phyloP scores from a whole-genome alignment of 2,113 vertebrate species.

The Haemorhous mexicanus region DNA sequence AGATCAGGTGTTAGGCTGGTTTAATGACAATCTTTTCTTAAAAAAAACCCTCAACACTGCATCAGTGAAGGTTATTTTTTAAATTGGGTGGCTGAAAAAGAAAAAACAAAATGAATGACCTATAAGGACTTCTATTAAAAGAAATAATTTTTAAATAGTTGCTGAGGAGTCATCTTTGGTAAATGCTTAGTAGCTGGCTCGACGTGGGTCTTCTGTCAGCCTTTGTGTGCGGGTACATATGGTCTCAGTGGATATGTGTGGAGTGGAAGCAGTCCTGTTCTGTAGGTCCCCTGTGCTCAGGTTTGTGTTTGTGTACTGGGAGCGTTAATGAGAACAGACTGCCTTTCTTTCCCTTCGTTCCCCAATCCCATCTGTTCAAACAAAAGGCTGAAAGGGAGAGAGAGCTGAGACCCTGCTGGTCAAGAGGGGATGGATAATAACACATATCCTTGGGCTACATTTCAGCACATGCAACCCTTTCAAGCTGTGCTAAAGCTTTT shows the following conservation, averaged over 20 bases:
- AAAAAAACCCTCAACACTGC: neutral
- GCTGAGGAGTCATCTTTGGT: conserved; percentile 37
- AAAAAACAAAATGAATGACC: neutral
- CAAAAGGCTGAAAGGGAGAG: conserved; percentile 82
- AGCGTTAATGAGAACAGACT: conserved; percentile 84
- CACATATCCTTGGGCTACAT: conserved; percentile 83
- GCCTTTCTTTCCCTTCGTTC: conserved; percentile 75
- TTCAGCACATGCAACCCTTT: conserved; percentile 81
- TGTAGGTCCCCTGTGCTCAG: conserved; percentile 73
- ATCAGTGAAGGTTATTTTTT: conserved; percentile 4
- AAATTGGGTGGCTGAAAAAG: conserved; percentile 7
- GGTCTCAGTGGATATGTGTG: conserved; percentile 61
- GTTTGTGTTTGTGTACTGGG: conserved; percentile 78
- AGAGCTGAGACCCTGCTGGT: conserved; percentile 82
- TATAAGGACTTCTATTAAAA: neutral
- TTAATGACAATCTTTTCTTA: neutral
- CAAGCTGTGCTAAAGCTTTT: conserved; percentile 72
- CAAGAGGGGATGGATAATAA: conserved; percentile 83
- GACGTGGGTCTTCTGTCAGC: conserved; percentile 15
- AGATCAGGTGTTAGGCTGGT: neutral
- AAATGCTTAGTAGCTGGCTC: conserved; percentile 39
- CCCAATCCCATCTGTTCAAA: conserved; percentile 84
- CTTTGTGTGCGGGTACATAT: conserved; percentile 63
- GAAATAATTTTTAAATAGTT: neutral
- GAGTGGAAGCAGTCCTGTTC: conserved; percentile 67